A percentile compares a stretch with the other conserved stretches of the same genome.
Conservation (phyloP, 2,113 vertebrate species). For the Xenopus laevis region DNA sequence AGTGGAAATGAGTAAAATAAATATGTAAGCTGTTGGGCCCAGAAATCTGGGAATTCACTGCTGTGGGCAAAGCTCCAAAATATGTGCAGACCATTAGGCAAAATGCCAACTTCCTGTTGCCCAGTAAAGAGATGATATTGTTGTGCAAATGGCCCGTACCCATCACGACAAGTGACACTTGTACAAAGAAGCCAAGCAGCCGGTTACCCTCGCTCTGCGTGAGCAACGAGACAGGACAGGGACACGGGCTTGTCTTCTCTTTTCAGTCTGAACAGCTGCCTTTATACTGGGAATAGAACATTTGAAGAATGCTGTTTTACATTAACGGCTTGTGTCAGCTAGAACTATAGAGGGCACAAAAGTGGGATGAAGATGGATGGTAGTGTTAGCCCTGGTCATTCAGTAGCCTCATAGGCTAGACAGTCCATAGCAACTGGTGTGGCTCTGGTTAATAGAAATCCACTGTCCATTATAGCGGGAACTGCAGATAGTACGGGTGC, state of each 20-base stretch:
- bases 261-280: background rate
- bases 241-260: background rate
- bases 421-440: too few relatives aligned
- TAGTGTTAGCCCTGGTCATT: too few relatives aligned
- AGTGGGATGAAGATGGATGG: too few relatives aligned
- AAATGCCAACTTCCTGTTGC: background rate
- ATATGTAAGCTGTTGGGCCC: background rate
- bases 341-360: too few relatives aligned
- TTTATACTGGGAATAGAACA: background rate
- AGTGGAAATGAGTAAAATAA: background rate
- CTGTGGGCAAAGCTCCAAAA: background rate
- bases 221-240: background rate
- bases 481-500: too few relatives aligned
- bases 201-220: background rate
- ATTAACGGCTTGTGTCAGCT: background rate
- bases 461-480: too few relatives aligned
- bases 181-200: slow-evolving; percentile 3
- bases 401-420: too few relatives aligned
- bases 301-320: background rate
- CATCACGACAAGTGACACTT: background rate
- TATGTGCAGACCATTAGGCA: background rate
- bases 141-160: too few relatives aligned
- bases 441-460: too few relatives aligned
- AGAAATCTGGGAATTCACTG: background rate
- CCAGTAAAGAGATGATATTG: too few relatives aligned